phyloP scores from a whole-genome alignment of 2,888 invertebrate species.

The Melipona beecheii region DNA sequence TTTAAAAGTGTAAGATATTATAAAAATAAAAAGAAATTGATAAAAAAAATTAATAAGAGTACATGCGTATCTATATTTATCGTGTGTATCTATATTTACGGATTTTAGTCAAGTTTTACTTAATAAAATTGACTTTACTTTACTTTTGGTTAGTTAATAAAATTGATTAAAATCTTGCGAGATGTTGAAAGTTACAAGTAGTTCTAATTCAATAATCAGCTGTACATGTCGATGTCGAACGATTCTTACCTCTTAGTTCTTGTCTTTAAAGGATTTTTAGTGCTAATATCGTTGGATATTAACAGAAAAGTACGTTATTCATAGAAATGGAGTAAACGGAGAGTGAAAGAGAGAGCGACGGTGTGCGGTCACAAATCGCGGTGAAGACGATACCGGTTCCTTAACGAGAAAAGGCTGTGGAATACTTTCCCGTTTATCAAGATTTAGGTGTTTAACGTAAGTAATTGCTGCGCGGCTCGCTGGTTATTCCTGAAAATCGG shows the following conservation, averaged over 20 bases:
- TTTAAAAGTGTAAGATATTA: too few relatives aligned
- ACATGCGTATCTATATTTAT: too few relatives aligned
- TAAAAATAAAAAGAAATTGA: too few relatives aligned
- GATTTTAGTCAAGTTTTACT: too few relatives aligned
- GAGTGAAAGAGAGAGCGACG: too few relatives aligned
- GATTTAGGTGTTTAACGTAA: constrained; percentile 34
- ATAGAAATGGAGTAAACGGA: background rate
- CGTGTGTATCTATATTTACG: too few relatives aligned
- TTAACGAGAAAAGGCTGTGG: constrained; percentile 33
- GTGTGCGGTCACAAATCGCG: constrained; percentile 8
- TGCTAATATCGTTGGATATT: background rate
- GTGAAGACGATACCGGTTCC: constrained; percentile 45
- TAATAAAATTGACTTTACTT: too few relatives aligned
- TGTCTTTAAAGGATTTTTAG: background rate
- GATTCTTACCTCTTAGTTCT: background rate
- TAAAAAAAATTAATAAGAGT: too few relatives aligned
- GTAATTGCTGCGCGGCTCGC: background rate
- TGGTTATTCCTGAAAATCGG: constrained; percentile 18
- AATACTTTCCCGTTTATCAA: constrained; percentile 42
- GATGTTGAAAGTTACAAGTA: too few relatives aligned
- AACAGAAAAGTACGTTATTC: background rate
- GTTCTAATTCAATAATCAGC: too few relatives aligned
- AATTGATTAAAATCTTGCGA: too few relatives aligned
- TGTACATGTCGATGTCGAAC: background rate
- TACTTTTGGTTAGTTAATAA: too few relatives aligned